Conservation (phyloP, 2,113 vertebrate genomes). For the Manacus vitellinus region DNA sequence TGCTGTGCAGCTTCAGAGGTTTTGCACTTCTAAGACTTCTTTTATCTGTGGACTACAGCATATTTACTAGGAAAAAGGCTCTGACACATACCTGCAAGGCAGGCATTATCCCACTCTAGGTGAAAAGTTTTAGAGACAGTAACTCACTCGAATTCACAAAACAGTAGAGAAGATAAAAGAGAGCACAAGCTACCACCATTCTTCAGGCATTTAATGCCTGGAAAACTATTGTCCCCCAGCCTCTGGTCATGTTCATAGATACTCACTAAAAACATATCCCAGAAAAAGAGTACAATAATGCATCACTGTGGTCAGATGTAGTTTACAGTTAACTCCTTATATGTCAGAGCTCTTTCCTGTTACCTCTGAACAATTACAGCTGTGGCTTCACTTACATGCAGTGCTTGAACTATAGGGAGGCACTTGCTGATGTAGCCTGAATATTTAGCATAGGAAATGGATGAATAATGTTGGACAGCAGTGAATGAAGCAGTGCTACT, state of each 20-base stretch:
- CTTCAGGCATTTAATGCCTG: background rate
- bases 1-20: constrained; percentile 12
- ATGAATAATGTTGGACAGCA: background rate
- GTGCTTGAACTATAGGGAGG: background rate
- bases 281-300: background rate
- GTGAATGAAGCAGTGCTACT: background rate
- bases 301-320: background rate
- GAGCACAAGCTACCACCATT: background rate
- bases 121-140: constrained; percentile 2
- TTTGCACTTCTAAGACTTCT: constrained; percentile 44
- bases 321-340: background rate
- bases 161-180: background rate
- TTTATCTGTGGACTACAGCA: constrained; percentile 24
- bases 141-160: background rate
- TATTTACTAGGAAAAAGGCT: constrained; percentile 1
- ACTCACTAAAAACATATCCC: background rate
- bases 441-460: background rate
- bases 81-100: background rate
- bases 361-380: background rate
- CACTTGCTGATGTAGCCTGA: background rate
- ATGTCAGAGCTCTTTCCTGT: background rate
- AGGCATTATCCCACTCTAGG: background rate
- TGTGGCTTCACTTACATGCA: background rate
- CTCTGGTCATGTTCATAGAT: background rate
- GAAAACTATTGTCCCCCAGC: background rate